Conservation (phyloP, 2,113 vertebrate genomes). For the Brachypodius melanocephalos region DNA sequence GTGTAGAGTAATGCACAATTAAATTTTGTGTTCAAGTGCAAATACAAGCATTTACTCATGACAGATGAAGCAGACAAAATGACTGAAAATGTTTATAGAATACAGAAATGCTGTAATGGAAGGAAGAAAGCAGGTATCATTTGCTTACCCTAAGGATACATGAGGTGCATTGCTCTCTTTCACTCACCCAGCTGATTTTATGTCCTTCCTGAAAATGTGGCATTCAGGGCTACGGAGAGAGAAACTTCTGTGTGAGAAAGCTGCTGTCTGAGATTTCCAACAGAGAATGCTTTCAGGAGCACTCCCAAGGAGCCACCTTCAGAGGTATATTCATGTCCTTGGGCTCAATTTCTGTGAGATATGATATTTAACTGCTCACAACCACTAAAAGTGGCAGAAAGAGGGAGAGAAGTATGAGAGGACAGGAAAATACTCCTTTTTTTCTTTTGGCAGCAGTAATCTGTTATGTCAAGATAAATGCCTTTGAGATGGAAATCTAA, state of each 20-base stretch:
- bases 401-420: not conserved
- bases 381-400: not conserved
- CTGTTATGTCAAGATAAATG: not conserved
- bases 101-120: not conserved
- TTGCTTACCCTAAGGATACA: not conserved
- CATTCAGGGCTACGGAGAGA: not conserved
- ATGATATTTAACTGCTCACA: not conserved
- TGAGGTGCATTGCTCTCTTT: not conserved
- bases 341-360: not conserved
- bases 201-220: not conserved
- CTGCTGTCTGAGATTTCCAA: not conserved
- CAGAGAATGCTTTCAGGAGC: not conserved
- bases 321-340: not conserved
- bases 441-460: slow-evolving; percentile 9
- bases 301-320: not conserved
- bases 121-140: not conserved
- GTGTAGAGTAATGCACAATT: not conserved
- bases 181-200: not conserved
- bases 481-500: not conserved
- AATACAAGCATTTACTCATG: not conserved
- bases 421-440: not conserved
- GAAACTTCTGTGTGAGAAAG: not conserved
- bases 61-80: not conserved
- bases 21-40: not conserved
- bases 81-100: not conserved